These are phyloP conservation scores for Philaenus spumarius DNA, from an alignment of 1,140 invertebrate genomes.

Conservation along the genomic window DNA sequence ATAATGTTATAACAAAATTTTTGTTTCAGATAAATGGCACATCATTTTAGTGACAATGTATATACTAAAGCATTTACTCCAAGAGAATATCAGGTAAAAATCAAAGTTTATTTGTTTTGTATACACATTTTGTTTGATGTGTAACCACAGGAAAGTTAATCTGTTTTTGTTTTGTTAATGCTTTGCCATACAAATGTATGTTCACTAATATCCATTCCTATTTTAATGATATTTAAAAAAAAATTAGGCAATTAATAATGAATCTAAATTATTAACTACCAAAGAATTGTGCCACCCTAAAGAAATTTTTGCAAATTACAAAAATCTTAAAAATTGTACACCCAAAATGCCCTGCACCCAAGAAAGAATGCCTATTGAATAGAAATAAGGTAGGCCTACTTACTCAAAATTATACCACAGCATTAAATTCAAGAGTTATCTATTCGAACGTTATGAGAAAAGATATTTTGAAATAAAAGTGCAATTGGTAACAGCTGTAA, in stretches of 20 bases:
- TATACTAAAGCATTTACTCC: conserved; percentile 65
- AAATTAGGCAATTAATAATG: not conserved
- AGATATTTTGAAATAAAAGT: too few species aligned
- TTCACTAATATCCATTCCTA: not conserved
- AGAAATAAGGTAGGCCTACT: too few species aligned
- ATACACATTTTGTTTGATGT: not conserved
- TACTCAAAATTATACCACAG: too few species aligned
- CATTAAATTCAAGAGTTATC: too few species aligned
- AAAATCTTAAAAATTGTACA: too few species aligned
- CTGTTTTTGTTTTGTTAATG: not conserved
- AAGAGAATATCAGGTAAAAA: conserved; percentile 59
- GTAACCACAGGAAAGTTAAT: not conserved
- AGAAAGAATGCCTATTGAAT: too few species aligned
- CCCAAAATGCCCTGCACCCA: too few species aligned
- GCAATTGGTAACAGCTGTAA: too few species aligned
- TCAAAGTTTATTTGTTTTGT: conserved; percentile 8
- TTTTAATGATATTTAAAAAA: not conserved
- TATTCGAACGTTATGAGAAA: too few species aligned
- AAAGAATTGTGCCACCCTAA: not conserved
- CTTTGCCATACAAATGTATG: not conserved
- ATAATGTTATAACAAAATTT: too few species aligned
- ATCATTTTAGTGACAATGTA: conserved; percentile 54
- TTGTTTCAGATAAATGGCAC: conserved; percentile 42
- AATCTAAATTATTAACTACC: not conserved
- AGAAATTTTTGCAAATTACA: too few species aligned